phyloP scores from a whole-genome alignment of 2,113 vertebrate species.

The Tachysurus fulvidraco region DNA sequence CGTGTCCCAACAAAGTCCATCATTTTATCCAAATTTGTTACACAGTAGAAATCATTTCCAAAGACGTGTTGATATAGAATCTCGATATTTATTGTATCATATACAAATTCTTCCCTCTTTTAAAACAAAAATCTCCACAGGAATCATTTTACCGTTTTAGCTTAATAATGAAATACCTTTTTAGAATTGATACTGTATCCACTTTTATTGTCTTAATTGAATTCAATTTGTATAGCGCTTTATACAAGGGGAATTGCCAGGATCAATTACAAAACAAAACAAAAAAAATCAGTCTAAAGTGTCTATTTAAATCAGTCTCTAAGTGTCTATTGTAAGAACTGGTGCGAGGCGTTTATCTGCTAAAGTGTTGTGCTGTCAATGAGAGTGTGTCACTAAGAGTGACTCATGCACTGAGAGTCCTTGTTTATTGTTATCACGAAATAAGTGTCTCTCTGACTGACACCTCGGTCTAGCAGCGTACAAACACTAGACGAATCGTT shows the following conservation, averaged over 20 bases:
- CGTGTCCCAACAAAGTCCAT: too few species aligned
- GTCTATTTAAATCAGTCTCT: not conserved
- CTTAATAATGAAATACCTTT: not conserved
- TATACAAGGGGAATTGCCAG: too few species aligned
- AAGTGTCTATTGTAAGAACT: not conserved
- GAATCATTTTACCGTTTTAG: too few species aligned
- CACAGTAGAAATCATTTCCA: too few species aligned
- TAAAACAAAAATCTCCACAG: too few species aligned
- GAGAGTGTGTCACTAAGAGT: slow-evolving; percentile 61
- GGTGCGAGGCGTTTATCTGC: not conserved
- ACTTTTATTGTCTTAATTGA: too few species aligned
- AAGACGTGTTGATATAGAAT: too few species aligned
- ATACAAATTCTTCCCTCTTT: too few species aligned
- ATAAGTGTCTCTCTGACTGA: slow-evolving; percentile 33
- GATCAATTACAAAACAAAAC: not conserved
- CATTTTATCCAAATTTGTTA: too few species aligned
- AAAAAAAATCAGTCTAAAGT: not conserved
- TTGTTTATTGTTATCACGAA: slow-evolving; percentile 70
- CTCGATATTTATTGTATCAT: too few species aligned
- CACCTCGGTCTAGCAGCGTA: not conserved
- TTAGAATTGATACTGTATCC: not conserved
- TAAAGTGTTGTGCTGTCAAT: slow-evolving; percentile 46
- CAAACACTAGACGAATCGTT: not conserved
- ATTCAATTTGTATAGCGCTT: too few species aligned
- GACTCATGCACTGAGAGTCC: slow-evolving; percentile 62